Evolutionary conservation across 2,888 invertebrate genomes (phyloP).

Genomic region (Bugula neritina): DNA sequence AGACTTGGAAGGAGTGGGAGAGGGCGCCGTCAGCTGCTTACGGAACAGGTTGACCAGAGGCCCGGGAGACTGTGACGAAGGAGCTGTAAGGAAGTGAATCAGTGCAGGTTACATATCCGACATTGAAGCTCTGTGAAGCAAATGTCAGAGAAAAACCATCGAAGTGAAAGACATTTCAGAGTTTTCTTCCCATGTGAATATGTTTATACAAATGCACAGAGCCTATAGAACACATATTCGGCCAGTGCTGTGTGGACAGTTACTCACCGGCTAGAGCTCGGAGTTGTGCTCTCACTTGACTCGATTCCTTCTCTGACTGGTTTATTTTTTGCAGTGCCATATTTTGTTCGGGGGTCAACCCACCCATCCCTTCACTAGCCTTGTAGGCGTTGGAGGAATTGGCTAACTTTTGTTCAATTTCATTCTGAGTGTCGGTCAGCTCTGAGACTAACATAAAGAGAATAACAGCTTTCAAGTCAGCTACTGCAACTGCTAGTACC

Average conservation of each 20-base stretch:
- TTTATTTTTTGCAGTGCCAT: background rate
- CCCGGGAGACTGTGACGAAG: background rate
- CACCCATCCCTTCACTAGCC: background rate
- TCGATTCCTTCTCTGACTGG: conserved; percentile 13
- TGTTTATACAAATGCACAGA: no score
- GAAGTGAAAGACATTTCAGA: no score
- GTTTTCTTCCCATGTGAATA: no score
- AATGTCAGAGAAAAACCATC: no score
- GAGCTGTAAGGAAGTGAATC: background rate
- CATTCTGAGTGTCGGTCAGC: conserved; percentile 22
- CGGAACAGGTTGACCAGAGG: conserved; percentile 1
- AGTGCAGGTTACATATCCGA: background rate
- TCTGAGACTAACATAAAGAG: background rate
- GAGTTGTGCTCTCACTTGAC: background rate
- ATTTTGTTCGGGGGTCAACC: background rate
- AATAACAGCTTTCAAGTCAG: no score
- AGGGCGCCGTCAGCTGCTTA: background rate
- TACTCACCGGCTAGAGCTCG: conserved; percentile 15
- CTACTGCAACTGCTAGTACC: no score
- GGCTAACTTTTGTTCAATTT: background rate
- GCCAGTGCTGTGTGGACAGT: no score
- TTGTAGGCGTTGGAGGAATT: background rate
- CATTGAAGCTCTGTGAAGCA: background rate
- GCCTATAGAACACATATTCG: no score
- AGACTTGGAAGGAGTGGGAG: background rate